phyloP scores from a whole-genome alignment of 2,888 invertebrate species.

The Morpho deidamia region DNA sequence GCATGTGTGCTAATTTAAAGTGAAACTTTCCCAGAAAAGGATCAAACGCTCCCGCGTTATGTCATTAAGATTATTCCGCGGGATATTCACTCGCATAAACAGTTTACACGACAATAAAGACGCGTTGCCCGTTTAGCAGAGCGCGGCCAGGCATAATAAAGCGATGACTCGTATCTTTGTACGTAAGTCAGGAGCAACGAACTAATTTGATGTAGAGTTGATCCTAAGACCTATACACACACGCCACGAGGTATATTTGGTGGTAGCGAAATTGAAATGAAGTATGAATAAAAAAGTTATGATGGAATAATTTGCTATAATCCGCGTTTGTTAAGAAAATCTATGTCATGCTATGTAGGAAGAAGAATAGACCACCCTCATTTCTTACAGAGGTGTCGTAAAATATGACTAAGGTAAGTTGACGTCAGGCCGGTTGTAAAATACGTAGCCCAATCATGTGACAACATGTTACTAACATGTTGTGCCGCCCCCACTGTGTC shows the following conservation, averaged over 20 bases:
- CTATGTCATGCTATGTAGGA: too few species aligned
- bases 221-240: slow-evolving; percentile 5
- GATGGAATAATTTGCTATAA: too few species aligned
- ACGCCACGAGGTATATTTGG: not conserved
- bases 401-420: too few species aligned
- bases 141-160: slow-evolving; percentile 23
- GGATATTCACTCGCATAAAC: slow-evolving; percentile 22
- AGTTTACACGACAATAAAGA: slow-evolving; percentile 19
- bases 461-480: too few species aligned
- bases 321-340: too few species aligned
- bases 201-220: slow-evolving; percentile 10
- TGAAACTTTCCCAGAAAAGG: slow-evolving; percentile 12
- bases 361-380: too few species aligned
- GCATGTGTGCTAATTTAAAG: too few species aligned
- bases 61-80: slow-evolving; percentile 11
- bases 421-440: too few species aligned
- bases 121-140: slow-evolving; percentile 14
- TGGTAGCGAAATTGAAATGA: not conserved
- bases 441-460: too few species aligned
- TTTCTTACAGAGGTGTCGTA: too few species aligned
- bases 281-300: too few species aligned
- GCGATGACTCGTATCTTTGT: slow-evolving; percentile 11
- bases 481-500: too few species aligned
- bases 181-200: slow-evolving; percentile 18
- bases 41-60: slow-evolving; percentile 14